Evolutionary conservation across 2,113 vertebrate genomes (phyloP).

Genomic region (Actenoides hombroni): DNA sequence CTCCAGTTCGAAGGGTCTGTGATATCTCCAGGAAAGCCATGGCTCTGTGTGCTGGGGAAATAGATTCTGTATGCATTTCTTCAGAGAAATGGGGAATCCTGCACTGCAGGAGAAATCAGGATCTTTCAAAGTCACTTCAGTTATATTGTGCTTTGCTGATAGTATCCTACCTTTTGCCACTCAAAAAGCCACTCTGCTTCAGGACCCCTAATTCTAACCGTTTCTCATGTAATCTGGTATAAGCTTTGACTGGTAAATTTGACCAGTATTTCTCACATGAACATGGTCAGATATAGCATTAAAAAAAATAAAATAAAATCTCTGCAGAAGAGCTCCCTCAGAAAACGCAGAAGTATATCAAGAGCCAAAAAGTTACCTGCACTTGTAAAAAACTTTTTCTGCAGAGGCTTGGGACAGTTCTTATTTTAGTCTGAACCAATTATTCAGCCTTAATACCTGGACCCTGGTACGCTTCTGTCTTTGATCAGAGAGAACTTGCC

Average conservation of each 20-base stretch:
- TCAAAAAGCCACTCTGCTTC: background rate
- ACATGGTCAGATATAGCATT: background rate
- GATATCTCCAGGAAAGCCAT: conserved; percentile 1
- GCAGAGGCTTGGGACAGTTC: conserved; percentile 55
- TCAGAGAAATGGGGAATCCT: background rate
- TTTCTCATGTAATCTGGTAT: background rate
- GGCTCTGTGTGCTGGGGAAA: background rate
- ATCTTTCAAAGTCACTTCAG: background rate
- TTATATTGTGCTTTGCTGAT: background rate
- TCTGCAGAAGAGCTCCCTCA: background rate
- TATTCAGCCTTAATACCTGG: conserved; percentile 62
- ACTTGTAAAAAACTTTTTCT: conserved; percentile 22
- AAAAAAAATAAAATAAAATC: background rate
- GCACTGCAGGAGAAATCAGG: background rate
- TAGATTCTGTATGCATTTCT: background rate
- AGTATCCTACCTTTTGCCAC: background rate
- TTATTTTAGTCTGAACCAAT: conserved; percentile 67
- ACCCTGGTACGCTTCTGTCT: conserved; percentile 59
- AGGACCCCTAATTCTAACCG: background rate
- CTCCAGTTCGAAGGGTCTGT: background rate
- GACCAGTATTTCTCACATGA: background rate
- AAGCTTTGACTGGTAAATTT: background rate
- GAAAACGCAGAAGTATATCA: background rate
- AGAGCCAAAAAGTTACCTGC: conserved; percentile 24
- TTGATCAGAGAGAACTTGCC: conserved; percentile 69